A percentile compares a stretch with the other conserved stretches of the same genome.
Conservation (phyloP, 2,113 vertebrate species). For the Corvus moneduloides region DNA sequence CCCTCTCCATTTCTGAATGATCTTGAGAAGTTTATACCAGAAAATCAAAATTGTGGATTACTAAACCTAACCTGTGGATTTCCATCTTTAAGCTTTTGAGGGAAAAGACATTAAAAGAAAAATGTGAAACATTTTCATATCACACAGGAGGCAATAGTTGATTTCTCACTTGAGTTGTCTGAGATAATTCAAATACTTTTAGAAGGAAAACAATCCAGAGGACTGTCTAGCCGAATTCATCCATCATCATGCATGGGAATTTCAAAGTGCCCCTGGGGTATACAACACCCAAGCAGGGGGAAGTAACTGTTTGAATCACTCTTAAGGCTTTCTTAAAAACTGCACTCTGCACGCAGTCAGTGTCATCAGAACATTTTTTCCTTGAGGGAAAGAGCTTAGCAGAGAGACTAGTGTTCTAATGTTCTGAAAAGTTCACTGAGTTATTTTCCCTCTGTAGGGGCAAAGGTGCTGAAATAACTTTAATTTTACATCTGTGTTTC, state of each 20-base stretch:
- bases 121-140: not conserved
- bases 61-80: not conserved
- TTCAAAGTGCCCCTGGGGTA: not conserved
- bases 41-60: not conserved
- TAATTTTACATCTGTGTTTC: not conserved
- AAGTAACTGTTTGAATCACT: not conserved
- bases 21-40: not conserved
- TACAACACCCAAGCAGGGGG: not conserved
- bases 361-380: not conserved
- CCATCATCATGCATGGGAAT: not conserved
- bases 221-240: not conserved
- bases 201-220: not conserved
- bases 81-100: not conserved
- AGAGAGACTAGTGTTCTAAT: not conserved
- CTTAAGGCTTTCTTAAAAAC: not conserved
- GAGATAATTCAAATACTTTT: not conserved
- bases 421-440: slow-evolving; percentile 26
- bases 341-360: not conserved
- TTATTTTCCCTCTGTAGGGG: not conserved
- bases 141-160: not conserved
- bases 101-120: not conserved
- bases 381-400: not conserved
- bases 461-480: not conserved
- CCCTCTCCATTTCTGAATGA: not conserved
- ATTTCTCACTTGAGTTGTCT: not conserved